phyloP scores from a whole-genome alignment of 2,113 vertebrate genomes.

The Patagioenas fasciata region DNA sequence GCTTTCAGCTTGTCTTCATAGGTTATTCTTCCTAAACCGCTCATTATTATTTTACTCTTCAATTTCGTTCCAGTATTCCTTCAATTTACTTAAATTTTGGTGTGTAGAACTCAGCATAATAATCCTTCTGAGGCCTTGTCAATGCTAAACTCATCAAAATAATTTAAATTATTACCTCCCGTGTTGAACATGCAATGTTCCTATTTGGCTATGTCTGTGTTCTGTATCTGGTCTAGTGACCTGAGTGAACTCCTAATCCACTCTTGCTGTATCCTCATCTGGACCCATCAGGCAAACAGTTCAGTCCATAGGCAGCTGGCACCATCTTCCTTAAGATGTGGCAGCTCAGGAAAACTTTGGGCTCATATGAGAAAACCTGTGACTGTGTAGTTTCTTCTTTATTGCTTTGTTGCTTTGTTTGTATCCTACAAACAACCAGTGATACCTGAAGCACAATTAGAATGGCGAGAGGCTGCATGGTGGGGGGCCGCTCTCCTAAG shows the following conservation, averaged over 20 bases:
- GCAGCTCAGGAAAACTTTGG: neutral
- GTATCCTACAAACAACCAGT: neutral
- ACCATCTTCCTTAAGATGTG: neutral
- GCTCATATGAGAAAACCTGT: neutral
- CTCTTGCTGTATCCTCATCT: neutral
- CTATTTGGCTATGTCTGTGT: neutral
- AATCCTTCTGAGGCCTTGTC: neutral
- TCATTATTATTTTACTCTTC: neutral
- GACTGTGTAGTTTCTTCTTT: neutral
- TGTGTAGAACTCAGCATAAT: neutral
- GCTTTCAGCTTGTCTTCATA: neutral
- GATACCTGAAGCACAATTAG: neutral
- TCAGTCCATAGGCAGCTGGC: neutral
- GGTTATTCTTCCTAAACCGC: neutral
- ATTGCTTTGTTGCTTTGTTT: no score
- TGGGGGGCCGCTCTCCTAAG: accelerated
- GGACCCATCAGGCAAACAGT: accelerated
- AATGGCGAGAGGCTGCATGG: neutral
- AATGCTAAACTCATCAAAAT: neutral
- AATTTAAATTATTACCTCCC: neutral
- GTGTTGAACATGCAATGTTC: neutral
- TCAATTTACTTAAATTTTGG: neutral
- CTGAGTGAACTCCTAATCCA: neutral
- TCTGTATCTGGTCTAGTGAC: neutral
- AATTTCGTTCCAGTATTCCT: neutral